A percentile compares a stretch with the other conserved stretches of the same genome.
phyloP scores from a whole-genome alignment of 2,797 vertebrate genomes.

The Leuciscus waleckii region DNA sequence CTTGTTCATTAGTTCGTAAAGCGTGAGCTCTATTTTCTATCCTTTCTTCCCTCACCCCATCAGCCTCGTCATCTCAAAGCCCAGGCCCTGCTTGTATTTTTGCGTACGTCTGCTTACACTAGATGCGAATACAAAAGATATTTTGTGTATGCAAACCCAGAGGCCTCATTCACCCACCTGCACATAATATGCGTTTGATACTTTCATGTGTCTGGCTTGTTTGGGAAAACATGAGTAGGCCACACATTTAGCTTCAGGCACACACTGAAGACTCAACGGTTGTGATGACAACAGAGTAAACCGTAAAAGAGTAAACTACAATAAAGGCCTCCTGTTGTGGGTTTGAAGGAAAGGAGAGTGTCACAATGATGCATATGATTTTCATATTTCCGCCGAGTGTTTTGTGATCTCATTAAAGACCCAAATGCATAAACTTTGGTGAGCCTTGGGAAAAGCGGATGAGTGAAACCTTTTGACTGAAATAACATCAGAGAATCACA shows the following conservation, averaged over 20 bases:
- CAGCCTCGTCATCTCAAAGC: conserved; percentile 2
- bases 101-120: not conserved
- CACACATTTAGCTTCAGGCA: conserved; percentile 18
- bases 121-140: not conserved
- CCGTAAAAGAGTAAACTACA: not conserved
- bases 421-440: conserved; percentile 3
- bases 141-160: conserved; percentile 35
- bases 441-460: conserved; percentile 4
- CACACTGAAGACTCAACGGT: not conserved
- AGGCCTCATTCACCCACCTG: conserved; percentile 8
- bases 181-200: conserved; percentile 9
- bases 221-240: conserved; percentile 6
- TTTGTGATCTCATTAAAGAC: conserved; percentile 29
- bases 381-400: conserved; percentile 50
- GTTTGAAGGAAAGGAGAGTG: conserved; percentile 5
- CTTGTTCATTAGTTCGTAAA: not conserved
- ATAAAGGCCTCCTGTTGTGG: conserved; percentile 19
- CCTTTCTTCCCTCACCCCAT: not conserved
- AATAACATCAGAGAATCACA: conserved; percentile 51
- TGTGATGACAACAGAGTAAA: conserved; percentile 24
- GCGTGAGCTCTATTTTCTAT: not conserved
- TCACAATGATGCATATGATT: conserved; percentile 43
- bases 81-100: not conserved
- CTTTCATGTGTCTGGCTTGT: not conserved
- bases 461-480: conserved; percentile 27